These are phyloP conservation scores for Mus musculus DNA, from an alignment of 2,113 vertebrate genomes.

Conservation along the genomic window DNA sequence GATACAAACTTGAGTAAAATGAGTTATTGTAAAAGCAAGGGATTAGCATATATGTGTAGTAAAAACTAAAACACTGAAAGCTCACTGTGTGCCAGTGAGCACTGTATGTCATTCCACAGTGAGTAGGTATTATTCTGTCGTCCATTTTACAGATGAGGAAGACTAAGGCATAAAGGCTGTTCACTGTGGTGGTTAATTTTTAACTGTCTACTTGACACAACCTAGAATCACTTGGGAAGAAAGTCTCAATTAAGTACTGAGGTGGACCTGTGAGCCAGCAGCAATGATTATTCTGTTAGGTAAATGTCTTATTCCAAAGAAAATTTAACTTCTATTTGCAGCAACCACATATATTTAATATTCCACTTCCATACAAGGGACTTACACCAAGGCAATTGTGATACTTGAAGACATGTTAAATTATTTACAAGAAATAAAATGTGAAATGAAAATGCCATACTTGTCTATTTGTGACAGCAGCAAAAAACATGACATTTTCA, in stretches of 20 bases:
- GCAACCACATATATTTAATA: constrained; percentile 54
- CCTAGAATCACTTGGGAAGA: background rate
- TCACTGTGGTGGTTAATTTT: background rate
- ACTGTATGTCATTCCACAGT: constrained; percentile 17
- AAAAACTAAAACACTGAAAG: constrained; percentile 15
- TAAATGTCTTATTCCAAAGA: constrained; percentile 50
- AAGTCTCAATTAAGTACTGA: background rate
- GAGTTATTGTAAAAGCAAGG: background rate
- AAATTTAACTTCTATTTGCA: constrained; percentile 65
- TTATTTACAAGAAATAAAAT: constrained; percentile 66
- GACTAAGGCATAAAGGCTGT: background rate
- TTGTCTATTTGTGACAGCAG: constrained; percentile 37
- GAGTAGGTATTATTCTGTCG: background rate
- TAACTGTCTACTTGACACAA: background rate
- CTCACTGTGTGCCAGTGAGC: background rate
- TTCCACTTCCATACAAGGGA: constrained; percentile 36
- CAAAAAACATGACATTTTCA: constrained; percentile 65
- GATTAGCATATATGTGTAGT: background rate
- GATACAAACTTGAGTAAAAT: background rate
- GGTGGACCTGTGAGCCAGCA: background rate
- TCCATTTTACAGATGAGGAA: background rate
- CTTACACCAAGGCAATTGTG: constrained; percentile 52
- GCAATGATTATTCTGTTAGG: constrained; percentile 30
- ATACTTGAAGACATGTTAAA: constrained; percentile 64
- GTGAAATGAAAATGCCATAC: constrained; percentile 69